Percentiles rank a stretch among this genome's conserved stretches.
phyloP scores from a whole-genome alignment of 2,113 vertebrate species.

The Prionailurus bengalensis region DNA sequence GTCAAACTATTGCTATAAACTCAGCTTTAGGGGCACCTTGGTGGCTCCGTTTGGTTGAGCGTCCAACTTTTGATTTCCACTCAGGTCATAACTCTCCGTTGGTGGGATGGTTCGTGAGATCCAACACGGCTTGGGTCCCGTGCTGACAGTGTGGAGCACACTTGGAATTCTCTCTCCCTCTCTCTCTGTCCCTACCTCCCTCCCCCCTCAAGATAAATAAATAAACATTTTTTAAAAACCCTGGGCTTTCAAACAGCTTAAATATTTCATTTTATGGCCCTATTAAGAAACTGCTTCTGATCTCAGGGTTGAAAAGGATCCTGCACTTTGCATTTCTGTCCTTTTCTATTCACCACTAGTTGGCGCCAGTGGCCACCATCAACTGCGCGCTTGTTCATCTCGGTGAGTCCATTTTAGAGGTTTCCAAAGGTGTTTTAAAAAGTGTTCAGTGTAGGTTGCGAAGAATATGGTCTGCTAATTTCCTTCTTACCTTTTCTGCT shows the following conservation, averaged over 20 bases:
- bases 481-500: constrained; percentile 80
- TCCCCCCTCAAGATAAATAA: no score
- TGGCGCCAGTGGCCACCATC: not conserved
- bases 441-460: not conserved
- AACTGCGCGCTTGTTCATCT: fast-evolving
- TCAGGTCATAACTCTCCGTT: no score
- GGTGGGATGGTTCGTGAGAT: no score
- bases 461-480: fast-evolving
- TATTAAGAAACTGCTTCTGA: not conserved
- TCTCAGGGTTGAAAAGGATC: not conserved
- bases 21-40: not conserved
- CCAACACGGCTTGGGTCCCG: no score
- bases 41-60: no score
- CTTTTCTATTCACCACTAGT: not conserved
- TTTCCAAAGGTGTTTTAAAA: not conserved
- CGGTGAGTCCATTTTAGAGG: no score
- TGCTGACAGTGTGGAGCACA: no score
- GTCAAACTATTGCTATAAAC: not conserved
- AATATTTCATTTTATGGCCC: not conserved
- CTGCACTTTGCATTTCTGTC: not conserved
- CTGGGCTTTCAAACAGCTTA: not conserved
- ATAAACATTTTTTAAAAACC: no score
- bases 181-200: no score
- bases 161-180: no score
- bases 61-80: no score